phyloP scores from a whole-genome alignment of 1,140 invertebrate genomes.

The Harpegnathos saltator region DNA sequence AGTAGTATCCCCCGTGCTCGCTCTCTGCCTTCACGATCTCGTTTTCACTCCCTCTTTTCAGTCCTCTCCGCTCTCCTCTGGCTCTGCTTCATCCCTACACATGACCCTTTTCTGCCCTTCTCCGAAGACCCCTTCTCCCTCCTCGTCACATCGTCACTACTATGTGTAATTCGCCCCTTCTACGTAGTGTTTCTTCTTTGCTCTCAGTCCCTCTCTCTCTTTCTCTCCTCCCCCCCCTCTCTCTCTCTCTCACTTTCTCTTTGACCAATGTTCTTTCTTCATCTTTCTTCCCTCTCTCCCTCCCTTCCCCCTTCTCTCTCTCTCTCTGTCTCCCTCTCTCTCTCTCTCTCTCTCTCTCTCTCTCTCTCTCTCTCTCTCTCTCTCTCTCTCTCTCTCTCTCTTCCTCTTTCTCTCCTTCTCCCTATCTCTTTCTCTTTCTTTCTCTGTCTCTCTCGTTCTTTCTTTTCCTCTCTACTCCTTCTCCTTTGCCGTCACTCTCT shows the following conservation, averaged over 20 bases:
- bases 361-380: conserved; percentile 42
- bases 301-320: conserved; percentile 39
- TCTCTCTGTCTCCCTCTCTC: conserved; percentile 46
- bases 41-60: conserved; percentile 66
- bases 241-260: conserved; percentile 11
- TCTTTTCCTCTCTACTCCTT: conserved; percentile 46
- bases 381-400: conserved; percentile 17
- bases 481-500: conserved; percentile 53
- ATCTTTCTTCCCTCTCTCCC: conserved; percentile 47
- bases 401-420: conserved; percentile 9
- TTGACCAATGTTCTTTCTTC: conserved; percentile 19
- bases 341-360: conserved; percentile 38
- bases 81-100: conserved; percentile 17
- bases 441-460: conserved; percentile 54
- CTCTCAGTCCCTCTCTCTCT: conserved; percentile 46
- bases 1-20: conserved; percentile 50
- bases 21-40: conserved; percentile 71
- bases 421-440: conserved; percentile 39
- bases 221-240: conserved; percentile 15
- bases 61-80: conserved; percentile 13
- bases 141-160: conserved; percentile 57
- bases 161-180: conserved; percentile 45
- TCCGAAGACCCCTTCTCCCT: conserved; percentile 61
- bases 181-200: conserved; percentile 42
- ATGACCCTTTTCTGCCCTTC: conserved; percentile 23